Base-by-base conservation (phyloP, 1,140 invertebrate genomes). In the Archegozetes longisetosus region DNA sequence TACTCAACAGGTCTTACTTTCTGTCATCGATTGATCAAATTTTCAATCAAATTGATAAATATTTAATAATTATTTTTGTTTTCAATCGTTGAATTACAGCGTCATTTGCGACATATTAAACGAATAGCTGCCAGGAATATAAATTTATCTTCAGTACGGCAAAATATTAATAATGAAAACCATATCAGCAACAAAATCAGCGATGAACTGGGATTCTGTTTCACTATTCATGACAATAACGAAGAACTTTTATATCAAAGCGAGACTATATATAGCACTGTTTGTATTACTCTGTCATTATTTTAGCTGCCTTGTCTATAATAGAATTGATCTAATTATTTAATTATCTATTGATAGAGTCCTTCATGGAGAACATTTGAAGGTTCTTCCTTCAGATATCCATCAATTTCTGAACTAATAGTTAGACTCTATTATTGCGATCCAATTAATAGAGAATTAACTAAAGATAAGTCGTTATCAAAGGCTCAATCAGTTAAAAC, bases 81-180 rank as follows among this genome's bases (percentile, higher is more conserved):
- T 40, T 40, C 32, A 40, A n/a, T 40, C 32, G 32, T 9, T 40
- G 17, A 40, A 13, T 24, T 17, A 24, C 50, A 58, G 57, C 2
- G 57, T 20, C 49, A 17, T 58, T 12, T 58, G 24, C 9, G 57
- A 3, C 57, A 58, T 51, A 47, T 58, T 20, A 58, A 51, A 58
- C 46, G 57, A n/a, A 46, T 58, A 12, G 57, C 57, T 13, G 57
- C 57, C 3, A 40, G 57, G 24, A 58, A 58, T 40, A n/a, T 58
- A 40, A 49, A 17, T n/a, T 27, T 58, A 27, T 24, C 46, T 4
- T 20, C 17, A 23, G 3, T 3, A 28, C 40, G 48, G 4, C 14
- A 50, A 17, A 40, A 25, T n/a, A n/a, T n/a, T n/a, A n/a, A n/a
- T n/a, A n/a, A n/a, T n/a, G n/a, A n/a, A n/a, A n/a, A n/a, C 24